Conservation (phyloP, 2,113 vertebrate species). For the Myxocyprinus asiaticus region DNA sequence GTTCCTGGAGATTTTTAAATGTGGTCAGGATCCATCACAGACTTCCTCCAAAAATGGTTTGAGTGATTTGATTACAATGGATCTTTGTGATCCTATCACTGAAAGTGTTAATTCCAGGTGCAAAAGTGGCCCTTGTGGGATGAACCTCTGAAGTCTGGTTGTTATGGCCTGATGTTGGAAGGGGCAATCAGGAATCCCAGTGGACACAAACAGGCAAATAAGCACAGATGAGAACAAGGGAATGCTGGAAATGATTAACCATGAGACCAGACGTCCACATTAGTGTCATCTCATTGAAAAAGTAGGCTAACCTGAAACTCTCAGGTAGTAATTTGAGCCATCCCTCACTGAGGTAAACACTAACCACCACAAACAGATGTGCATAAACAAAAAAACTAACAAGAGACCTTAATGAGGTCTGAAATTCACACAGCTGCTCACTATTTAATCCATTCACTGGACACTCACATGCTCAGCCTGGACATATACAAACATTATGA, state of each 20-base stretch:
- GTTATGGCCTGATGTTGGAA: neutral
- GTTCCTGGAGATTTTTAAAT: too few relatives aligned
- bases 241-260: constrained; percentile 11
- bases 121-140: neutral
- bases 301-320: constrained; percentile 15
- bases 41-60: too few relatives aligned
- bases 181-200: neutral
- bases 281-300: constrained; percentile 28
- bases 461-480: neutral
- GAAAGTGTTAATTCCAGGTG: neutral
- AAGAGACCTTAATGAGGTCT: constrained; percentile 24
- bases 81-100: neutral
- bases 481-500: neutral
- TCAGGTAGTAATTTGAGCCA: constrained; percentile 27
- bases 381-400: constrained; percentile 22
- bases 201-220: neutral
- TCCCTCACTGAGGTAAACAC: constrained; percentile 17
- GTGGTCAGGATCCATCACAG: too few relatives aligned
- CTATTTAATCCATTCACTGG: constrained; percentile 12
- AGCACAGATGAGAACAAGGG: neutral
- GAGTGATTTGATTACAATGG: too few relatives aligned
- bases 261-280: constrained; percentile 6
- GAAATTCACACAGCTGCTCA: constrained; percentile 24
- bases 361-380: neutral
- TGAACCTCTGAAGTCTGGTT: neutral